Conservation (phyloP, 2,888 invertebrate genomes). For the Oeneis ivallda region DNA sequence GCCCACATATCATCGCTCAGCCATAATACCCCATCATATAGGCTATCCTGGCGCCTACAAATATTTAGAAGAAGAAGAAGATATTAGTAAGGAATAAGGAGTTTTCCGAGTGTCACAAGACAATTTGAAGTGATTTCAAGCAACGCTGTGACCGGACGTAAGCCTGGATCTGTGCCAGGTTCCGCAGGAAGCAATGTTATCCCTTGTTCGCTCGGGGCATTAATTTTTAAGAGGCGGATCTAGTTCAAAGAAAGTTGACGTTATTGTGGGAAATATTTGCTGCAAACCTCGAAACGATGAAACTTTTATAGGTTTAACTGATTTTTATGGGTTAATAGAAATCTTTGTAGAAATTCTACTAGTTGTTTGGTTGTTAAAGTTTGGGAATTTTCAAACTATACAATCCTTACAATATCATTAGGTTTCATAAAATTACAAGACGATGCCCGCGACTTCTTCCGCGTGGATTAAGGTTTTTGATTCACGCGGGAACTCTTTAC, state of each 20-base stretch:
- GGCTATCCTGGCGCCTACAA: no score
- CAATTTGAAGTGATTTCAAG: slow-evolving; percentile 37
- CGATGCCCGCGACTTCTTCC: no score
- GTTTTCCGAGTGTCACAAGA: slow-evolving; percentile 36
- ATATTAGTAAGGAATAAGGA: slow-evolving; percentile 6
- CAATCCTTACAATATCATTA: no score
- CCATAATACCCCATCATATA: no score
- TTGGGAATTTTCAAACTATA: neutral
- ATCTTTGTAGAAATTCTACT: neutral
- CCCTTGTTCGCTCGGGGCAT: slow-evolving; percentile 30
- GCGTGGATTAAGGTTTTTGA: no score
- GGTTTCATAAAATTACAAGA: no score
- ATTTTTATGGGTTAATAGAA: slow-evolving; percentile 5
- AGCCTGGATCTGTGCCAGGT: slow-evolving; percentile 37
- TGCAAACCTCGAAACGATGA: slow-evolving; percentile 8
- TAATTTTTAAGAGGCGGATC: slow-evolving; percentile 34
- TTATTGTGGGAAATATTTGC: slow-evolving; percentile 23
- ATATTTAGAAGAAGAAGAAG: no score
- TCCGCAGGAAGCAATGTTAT: slow-evolving; percentile 32
- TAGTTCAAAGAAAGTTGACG: slow-evolving; percentile 19
- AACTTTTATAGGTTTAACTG: slow-evolving; percentile 16
- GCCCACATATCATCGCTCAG: no score
- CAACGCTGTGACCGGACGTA: slow-evolving; percentile 36
- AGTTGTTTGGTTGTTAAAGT: neutral
- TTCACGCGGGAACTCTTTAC: no score